phyloP scores from a whole-genome alignment of 2,113 vertebrate genomes.

The Xerus inauris region DNA sequence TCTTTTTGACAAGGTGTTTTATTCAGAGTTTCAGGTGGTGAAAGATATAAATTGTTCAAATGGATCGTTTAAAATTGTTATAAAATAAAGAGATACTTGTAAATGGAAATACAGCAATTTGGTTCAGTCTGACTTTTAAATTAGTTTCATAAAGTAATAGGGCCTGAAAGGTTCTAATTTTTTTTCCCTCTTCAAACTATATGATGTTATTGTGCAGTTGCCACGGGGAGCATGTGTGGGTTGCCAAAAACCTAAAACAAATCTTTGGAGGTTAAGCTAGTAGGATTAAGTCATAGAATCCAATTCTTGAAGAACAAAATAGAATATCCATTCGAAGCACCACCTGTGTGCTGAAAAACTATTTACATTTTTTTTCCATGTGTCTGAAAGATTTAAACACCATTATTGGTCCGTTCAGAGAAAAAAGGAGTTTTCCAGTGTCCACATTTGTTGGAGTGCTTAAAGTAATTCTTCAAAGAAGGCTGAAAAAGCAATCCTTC shows the following conservation, averaged over 20 bases:
- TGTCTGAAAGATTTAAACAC: slow-evolving; percentile 71
- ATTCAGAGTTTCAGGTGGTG: slow-evolving; percentile 72
- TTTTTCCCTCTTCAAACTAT: slow-evolving; percentile 53
- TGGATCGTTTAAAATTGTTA: slow-evolving; percentile 76
- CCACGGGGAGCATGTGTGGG: slow-evolving; percentile 75
- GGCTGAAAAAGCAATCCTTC: slow-evolving; percentile 70
- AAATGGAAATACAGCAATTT: slow-evolving; percentile 78
- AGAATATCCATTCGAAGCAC: slow-evolving; percentile 69
- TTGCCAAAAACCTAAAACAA: slow-evolving; percentile 82
- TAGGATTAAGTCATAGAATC: slow-evolving; percentile 84
- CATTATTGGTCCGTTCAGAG: slow-evolving; percentile 55
- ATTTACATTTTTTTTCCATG: slow-evolving; percentile 51
- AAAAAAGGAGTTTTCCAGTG: slow-evolving; percentile 54
- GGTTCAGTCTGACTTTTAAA: slow-evolving; percentile 78
- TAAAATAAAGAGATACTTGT: slow-evolving; percentile 79
- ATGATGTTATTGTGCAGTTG: slow-evolving; percentile 81
- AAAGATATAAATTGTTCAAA: slow-evolving; percentile 75
- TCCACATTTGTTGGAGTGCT: slow-evolving; percentile 21
- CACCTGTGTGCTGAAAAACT: slow-evolving; percentile 69
- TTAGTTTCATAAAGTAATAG: slow-evolving; percentile 80
- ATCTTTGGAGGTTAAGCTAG: slow-evolving; percentile 84
- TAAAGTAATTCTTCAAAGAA: slow-evolving; percentile 65
- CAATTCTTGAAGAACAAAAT: slow-evolving; percentile 75
- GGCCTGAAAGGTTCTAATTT: slow-evolving; percentile 77
- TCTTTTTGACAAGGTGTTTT: slow-evolving; percentile 64